Evolutionary conservation across 2,888 invertebrate genomes (phyloP), one percentile per base, ranked within the genome.

Genomic region (Trimorus sp.): DNA sequence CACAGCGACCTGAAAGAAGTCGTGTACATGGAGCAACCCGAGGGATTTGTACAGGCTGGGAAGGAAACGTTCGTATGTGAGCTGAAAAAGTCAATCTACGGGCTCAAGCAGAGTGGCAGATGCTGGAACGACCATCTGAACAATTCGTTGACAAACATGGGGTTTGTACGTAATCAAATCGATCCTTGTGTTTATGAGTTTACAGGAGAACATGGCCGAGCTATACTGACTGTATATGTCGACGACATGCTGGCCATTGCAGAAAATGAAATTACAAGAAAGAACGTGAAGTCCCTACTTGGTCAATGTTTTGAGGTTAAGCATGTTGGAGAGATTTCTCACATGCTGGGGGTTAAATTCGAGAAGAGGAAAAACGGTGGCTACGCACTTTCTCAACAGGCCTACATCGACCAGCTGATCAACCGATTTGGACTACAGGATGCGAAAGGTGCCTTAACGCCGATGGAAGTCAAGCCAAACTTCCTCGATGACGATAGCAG

Each of bases 11-110:
- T 83, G 7, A 45, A 69, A 38, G 83, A 84, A 15, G 56, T 60
- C 7, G 45, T 83, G 14, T 83, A 77, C 37, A 84, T 84, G 83
- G 74, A 83, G 45, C 82, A 81, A 49, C 84, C 81, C 16, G 63
- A 83, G 36, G 73, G 78, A 42, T 82, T 84, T 48, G 26, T 14
- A 8, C 42, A 26, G 9, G 48, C 59, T 38, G 53, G 73, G 15
- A 40, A 74, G 69, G 73, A 83, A 37, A 58, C 71, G 14, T 26
- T 74, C 7, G 74, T 81, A 6, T 81, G 83, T 36, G 71, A 70
- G 60, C 45, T 84, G 37, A 51, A 71, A 12, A 82, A 80, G 54
- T 69, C 82, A 9, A 53, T 84, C 56, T 80, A 83, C 62, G 82
- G 80, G 1, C 36, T 83, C 15, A 82, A 84, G 49, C 84, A 83